Percentiles rank a stretch among this genome's conserved stretches.
phyloP scores from a whole-genome alignment of 1,140 invertebrate species.

The Reticulitermes speratus region DNA sequence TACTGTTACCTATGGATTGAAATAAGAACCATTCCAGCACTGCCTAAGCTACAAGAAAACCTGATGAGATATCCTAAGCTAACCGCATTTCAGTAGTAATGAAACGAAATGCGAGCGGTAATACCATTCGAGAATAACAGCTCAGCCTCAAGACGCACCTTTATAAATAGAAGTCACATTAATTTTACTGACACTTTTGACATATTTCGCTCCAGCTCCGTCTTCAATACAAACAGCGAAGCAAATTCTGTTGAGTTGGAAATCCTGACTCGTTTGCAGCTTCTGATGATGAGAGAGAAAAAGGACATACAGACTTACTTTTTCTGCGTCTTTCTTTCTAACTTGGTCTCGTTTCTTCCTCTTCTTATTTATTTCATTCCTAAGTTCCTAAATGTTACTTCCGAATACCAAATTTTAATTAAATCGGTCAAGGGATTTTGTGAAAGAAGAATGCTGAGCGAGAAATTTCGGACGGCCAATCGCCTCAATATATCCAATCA shows the following conservation, averaged over 20 bases:
- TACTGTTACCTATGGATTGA: too few relatives aligned
- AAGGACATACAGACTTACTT: too few relatives aligned
- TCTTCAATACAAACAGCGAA: neutral
- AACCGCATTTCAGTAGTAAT: neutral
- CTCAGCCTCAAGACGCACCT: neutral
- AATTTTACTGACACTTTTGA: neutral
- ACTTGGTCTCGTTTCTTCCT: too few relatives aligned
- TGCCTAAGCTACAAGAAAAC: neutral
- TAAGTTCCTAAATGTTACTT: too few relatives aligned
- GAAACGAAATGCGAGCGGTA: neutral
- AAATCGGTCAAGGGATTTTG: too few relatives aligned
- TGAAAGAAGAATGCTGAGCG: too few relatives aligned
- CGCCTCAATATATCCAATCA: too few relatives aligned
- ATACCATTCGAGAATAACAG: neutral
- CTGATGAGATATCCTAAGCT: neutral
- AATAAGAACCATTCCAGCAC: neutral
- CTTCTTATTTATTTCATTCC: too few relatives aligned
- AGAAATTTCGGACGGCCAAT: too few relatives aligned
- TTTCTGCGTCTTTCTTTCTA: too few relatives aligned
- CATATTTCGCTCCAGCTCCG: neutral
- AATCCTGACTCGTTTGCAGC: neutral
- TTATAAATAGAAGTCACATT: conserved; percentile 1
- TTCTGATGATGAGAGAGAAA: too few relatives aligned
- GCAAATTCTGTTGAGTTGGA: neutral
- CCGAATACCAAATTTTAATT: too few relatives aligned